Conservation (phyloP, 2,113 vertebrate genomes). For the Bolborhynchus lineola region DNA sequence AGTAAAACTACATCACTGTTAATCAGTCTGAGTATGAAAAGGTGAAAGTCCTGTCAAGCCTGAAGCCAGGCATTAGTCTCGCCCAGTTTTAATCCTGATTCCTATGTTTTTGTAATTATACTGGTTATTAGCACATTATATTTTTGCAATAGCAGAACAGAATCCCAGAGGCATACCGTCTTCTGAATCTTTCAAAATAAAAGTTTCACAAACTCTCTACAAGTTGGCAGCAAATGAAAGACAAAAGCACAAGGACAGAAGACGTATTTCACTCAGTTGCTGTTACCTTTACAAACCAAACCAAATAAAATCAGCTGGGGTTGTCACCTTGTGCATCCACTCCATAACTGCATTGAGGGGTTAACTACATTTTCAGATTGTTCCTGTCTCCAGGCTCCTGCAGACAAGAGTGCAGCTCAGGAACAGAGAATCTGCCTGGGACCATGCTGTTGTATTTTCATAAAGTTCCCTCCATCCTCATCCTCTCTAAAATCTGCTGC, state of each 20-base stretch:
- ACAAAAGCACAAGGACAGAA: neutral
- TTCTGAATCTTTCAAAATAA: neutral
- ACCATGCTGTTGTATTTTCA: neutral
- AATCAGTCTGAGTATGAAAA: neutral
- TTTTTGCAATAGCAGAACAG: neutral
- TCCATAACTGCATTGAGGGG: neutral
- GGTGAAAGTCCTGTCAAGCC: neutral
- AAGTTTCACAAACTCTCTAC: neutral
- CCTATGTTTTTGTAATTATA: neutral
- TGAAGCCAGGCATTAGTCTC: neutral
- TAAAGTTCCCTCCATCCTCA: neutral
- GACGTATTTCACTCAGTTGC: neutral
- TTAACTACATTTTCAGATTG: neutral
- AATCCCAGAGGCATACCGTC: neutral
- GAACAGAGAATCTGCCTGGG: neutral
- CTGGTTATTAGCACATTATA: neutral
- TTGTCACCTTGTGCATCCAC: neutral
- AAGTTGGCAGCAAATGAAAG: neutral
- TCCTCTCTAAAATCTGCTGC: neutral
- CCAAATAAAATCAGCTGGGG: neutral
- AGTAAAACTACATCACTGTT: neutral
- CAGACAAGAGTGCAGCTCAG: neutral
- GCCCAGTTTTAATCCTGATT: neutral
- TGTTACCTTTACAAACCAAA: neutral
- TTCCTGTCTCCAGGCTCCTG: neutral